Conservation (phyloP, 1,140 invertebrate species). For the Drosophila rhopaloa region DNA sequence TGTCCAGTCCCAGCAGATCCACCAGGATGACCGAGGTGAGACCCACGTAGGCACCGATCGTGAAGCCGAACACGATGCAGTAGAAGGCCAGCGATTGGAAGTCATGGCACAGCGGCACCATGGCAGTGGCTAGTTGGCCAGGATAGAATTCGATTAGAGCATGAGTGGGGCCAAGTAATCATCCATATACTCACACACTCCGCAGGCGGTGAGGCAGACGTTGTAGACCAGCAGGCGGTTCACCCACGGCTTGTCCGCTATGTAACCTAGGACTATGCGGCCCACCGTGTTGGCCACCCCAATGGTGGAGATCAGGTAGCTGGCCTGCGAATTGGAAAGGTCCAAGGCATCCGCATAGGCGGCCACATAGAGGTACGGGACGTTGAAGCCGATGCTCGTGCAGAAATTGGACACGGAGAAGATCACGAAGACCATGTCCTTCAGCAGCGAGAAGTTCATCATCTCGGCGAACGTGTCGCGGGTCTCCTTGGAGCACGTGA, state of each 20-base stretch:
- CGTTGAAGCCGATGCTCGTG: slow-evolving; percentile 98
- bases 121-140: slow-evolving; percentile 88
- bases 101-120: slow-evolving; percentile 89
- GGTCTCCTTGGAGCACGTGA: slow-evolving; percentile 86
- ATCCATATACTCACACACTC: slow-evolving; percentile 88
- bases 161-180: too few species aligned
- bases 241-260: slow-evolving; percentile 94
- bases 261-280: slow-evolving; percentile 92
- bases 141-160: background rate
- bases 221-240: slow-evolving; percentile 96
- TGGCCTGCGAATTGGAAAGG: slow-evolving; percentile 86
- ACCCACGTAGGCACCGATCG: slow-evolving; percentile 96
- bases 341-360: slow-evolving; percentile 87
- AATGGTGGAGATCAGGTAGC: slow-evolving; percentile 90
- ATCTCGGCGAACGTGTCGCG: slow-evolving; percentile 91
- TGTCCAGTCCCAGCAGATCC: slow-evolving; percentile 93
- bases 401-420: slow-evolving; percentile 97
- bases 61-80: slow-evolving; percentile 93
- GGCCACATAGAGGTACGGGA: slow-evolving; percentile 95
- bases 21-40: slow-evolving; percentile 96
- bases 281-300: slow-evolving; percentile 96
- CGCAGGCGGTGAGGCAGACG: slow-evolving; percentile 92
- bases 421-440: slow-evolving; percentile 94
- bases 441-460: slow-evolving; percentile 93
- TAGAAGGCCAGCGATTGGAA: slow-evolving; percentile 91